Percentiles rank a stretch among this genome's conserved stretches.
Conservation (phyloP, 2,113 vertebrate genomes). For the Bostrychus sinensis region DNA sequence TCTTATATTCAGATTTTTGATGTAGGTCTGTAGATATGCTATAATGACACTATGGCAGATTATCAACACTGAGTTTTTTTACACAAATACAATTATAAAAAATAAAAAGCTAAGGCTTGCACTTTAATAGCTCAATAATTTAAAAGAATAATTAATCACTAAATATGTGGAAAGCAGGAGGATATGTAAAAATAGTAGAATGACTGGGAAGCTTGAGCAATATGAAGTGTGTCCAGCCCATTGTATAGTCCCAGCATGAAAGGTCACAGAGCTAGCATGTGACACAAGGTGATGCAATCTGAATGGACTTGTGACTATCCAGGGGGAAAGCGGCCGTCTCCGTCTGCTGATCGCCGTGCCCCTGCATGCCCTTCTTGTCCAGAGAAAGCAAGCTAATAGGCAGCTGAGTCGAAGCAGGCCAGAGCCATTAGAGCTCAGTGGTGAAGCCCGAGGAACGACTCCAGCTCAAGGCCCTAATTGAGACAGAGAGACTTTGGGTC, state of each 20-base stretch:
- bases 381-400: constrained; percentile 65
- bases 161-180: neutral
- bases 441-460: constrained; percentile 54
- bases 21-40: too few relatives aligned
- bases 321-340: constrained; percentile 54
- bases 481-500: constrained; percentile 65
- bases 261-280: constrained; percentile 66
- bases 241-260: constrained; percentile 62
- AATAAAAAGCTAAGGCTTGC: too few relatives aligned
- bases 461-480: constrained; percentile 62
- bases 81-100: too few relatives aligned
- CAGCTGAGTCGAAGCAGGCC: constrained; percentile 58
- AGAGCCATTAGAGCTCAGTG: constrained; percentile 62
- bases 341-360: constrained; percentile 52
- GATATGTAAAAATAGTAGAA: constrained; percentile 15
- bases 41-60: too few relatives aligned
- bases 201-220: constrained; percentile 33
- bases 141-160: constrained; percentile 22
- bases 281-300: constrained; percentile 64
- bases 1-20: too few relatives aligned
- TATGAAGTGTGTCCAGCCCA: constrained; percentile 46
- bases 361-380: constrained; percentile 47
- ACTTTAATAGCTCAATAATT: too few relatives aligned
- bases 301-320: constrained; percentile 60
- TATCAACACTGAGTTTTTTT: too few relatives aligned